Base-by-base conservation (phyloP, 1,140 invertebrate species). In the Ceratina australensis region DNA sequence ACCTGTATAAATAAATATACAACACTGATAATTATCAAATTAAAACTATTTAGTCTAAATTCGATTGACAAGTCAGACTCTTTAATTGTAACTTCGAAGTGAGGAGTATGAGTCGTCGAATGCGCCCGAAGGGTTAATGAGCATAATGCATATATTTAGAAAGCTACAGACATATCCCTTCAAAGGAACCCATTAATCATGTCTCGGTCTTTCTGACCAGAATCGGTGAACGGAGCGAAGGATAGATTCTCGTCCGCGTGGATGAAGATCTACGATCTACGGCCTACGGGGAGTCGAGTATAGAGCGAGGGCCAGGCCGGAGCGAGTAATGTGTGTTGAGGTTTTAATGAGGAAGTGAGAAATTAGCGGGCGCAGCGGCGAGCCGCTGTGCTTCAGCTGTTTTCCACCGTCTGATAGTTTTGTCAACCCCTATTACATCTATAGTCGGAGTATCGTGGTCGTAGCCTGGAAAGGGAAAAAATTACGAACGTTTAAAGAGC, bases 261-360 rank as follows among this genome's bases (percentile, higher is more conserved):
- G 67, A 89, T 78, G 84, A 87, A 87, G 88, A 89, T 86, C 82
- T 89, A 88, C 87, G 84, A 85, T 89, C 52, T 54, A 54, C 85
- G 78, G 87, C 33, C 86, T 85, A 87, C 85, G 78, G 87, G 86
- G 82, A 89, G 85, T 65, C 66, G 72, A 76, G 65, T 24, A 85
- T 71, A 24, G 75, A 81, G 81, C 59, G 78, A 81, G 79, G 80
- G 78, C 78, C 84, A 82, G 80, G 68, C 80, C 64, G 84, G 88
- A 88, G 79, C 84, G 79, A 84, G 86, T 87, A 88, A 88, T 87
- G 82, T 76, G 84, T 82, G 88, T 86, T 80, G 89, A 90, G 89
- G 85, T 88, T 91, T 91, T 91, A 91, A 91, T 91, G 90, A 91
- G 90, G 89, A 92, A 91, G 89, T 88, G 88, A 91, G 90, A 89